phyloP scores from a whole-genome alignment of 23 tunicate species.

The Oikopleura dioica region DNA sequence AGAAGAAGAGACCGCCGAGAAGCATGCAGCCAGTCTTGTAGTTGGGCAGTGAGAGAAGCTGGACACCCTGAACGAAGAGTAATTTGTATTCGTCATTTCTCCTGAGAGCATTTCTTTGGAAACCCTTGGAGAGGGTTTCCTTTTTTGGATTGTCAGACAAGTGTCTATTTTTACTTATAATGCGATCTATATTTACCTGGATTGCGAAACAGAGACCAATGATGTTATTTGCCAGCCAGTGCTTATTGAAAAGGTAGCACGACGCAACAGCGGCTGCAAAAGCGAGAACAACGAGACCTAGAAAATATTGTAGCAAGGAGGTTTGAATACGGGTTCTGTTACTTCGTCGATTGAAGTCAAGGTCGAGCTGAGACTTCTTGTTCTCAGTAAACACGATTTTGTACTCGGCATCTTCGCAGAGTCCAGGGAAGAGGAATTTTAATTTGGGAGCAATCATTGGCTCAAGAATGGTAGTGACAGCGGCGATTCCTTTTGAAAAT shows the following conservation, averaged over 20 bases:
- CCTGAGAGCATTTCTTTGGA: not conserved
- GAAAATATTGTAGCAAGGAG: not conserved
- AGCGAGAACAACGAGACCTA: slow-evolving; percentile 13
- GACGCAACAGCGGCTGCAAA: not conserved
- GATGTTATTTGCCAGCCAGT: slow-evolving; percentile 86
- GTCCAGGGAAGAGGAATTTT: not conserved
- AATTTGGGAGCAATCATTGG: not conserved
- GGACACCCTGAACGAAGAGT: slow-evolving; percentile 5
- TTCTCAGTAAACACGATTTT: not conserved
- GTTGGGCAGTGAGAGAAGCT: not conserved
- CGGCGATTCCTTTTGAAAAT: too few relatives aligned
- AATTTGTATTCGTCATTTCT: not conserved
- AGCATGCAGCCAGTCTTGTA: not conserved
- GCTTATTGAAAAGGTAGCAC: slow-evolving; percentile 17
- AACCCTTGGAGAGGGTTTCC: too few relatives aligned
- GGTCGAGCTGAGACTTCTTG: not conserved
- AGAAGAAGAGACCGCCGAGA: slow-evolving; percentile 60
- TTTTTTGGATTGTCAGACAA: too few relatives aligned
- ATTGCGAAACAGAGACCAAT: slow-evolving; percentile 83
- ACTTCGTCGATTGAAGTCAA: not conserved
- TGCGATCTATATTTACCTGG: slow-evolving; percentile 34
- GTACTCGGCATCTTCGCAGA: not conserved
- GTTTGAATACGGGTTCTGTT: not conserved
- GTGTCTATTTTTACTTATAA: too few relatives aligned
- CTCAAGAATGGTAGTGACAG: not conserved